Conservation (phyloP, 2,797 vertebrate species). For the Adelosebastes latens region DNA sequence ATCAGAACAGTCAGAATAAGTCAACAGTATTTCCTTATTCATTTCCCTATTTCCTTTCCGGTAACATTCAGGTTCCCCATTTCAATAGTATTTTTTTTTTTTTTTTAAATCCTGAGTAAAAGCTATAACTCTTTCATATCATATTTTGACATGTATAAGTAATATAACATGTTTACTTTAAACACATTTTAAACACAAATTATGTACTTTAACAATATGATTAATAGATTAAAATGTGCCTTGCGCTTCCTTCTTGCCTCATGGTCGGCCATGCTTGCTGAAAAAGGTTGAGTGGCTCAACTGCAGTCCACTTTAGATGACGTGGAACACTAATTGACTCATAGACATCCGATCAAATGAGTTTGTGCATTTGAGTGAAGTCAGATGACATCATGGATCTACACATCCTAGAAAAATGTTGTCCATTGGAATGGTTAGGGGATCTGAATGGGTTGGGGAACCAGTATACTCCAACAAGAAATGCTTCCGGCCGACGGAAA, state of each 20-base stretch:
- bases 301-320: background rate
- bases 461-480: background rate
- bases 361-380: background rate
- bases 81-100: too few species aligned
- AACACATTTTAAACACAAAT: background rate
- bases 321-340: background rate
- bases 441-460: too few species aligned
- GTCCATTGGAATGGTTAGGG: too few species aligned
- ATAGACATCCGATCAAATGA: background rate
- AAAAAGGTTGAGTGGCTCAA: background rate
- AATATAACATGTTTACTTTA: background rate
- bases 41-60: background rate
- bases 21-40: too few species aligned
- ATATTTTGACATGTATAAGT: background rate
- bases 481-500: background rate
- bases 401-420: background rate
- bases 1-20: background rate
- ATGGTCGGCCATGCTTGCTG: background rate
- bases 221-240: background rate
- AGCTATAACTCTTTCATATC: background rate
- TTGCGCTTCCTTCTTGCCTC: background rate
- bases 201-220: background rate
- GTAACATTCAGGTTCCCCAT: slow-evolving; percentile 2
- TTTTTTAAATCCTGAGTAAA: background rate
- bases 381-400: background rate